phyloP scores from a whole-genome alignment of 2,113 vertebrate genomes.

The Amphiprion ocellaris region DNA sequence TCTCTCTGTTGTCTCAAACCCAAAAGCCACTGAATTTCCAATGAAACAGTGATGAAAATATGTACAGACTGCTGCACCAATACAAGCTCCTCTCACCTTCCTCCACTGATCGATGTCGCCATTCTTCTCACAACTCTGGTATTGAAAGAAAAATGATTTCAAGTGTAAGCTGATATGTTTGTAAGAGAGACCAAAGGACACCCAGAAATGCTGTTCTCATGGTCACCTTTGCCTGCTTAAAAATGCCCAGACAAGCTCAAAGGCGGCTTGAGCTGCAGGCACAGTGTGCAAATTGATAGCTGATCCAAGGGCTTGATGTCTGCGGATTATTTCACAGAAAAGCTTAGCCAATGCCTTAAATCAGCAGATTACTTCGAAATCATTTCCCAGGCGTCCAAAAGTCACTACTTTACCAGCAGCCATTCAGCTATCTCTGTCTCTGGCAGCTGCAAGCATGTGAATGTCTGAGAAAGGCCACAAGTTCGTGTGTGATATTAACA shows the following conservation, averaged over 20 bases:
- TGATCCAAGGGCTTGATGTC: conserved; percentile 33
- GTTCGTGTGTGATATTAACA: conserved; percentile 26
- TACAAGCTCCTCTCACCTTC: conserved; percentile 78
- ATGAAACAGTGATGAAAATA: conserved; percentile 1
- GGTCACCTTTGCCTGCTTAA: conserved; percentile 28
- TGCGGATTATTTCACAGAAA: conserved; percentile 58
- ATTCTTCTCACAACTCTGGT: conserved; percentile 74
- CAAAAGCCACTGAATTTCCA: neutral
- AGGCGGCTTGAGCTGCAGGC: conserved; percentile 43
- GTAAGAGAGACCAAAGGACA: neutral
- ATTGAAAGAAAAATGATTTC: conserved; percentile 37
- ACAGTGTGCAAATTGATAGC: conserved; percentile 41
- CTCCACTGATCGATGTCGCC: conserved; percentile 82
- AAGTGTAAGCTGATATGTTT: conserved; percentile 23
- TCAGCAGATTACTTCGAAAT: conserved; percentile 67
- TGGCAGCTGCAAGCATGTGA: conserved; percentile 3
- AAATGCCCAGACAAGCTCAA: conserved; percentile 23
- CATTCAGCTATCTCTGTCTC: conserved; percentile 30
- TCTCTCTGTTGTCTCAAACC: neutral
- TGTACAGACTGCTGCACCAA: neutral
- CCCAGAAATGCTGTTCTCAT: conserved; percentile 1
- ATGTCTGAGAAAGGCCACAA: conserved; percentile 25
- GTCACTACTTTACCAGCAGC: conserved; percentile 15
- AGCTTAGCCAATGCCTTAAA: conserved; percentile 50
- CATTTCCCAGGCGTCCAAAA: conserved; percentile 42